Base-by-base conservation (phyloP, 2,797 vertebrate species). In the Lates japonicus region DNA sequence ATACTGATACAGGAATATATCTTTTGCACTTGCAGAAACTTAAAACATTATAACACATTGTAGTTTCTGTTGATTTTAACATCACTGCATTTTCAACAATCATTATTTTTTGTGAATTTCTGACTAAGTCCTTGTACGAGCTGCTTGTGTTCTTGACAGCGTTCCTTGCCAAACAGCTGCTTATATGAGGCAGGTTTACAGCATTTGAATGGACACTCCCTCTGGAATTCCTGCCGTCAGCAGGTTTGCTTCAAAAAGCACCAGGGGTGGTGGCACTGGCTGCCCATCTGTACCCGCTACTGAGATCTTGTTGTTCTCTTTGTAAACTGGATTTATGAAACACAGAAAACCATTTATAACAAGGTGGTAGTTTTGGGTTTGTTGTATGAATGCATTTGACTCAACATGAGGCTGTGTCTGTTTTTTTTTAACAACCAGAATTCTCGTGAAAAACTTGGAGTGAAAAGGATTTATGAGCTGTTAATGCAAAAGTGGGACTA, bases 171-270 rank as follows among this genome's bases (percentile, higher is more conserved):
- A 83, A 87, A 88, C 81, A 84, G 86, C 88, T 88, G 84, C 81
- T 84, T 66, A 70, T 77, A 78, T 70, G 74, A 87, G 74, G 81
- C 79, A 81, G 81, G 76, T 89, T 90, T 84, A 70, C 69, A 62
- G 62, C 77, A 68, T 92, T 87, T 89, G 78, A 92, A 89, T 80
- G 68, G 81, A 80, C 64, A 5, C 82, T 85, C 85, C 70, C 84
- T 87, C 19, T 89, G 89, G 89, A 94, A 92, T 94, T 81, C 76
- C 78, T 86, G 74, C 70, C 73, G 89, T 93, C 91, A 93, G 91
- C 92, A 89, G 69, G 69, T 91, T 90, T 85, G 61, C 74, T 69
- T 90, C 71, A 78, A 88, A 29, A 90, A 89, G 76, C 90, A 68
- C 51, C 82, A 74, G 58, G 69, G 85, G 78, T 72, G 88, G 76